phyloP scores from a whole-genome alignment of 2,797 vertebrate genomes.

The Bradypodion ventrale region DNA sequence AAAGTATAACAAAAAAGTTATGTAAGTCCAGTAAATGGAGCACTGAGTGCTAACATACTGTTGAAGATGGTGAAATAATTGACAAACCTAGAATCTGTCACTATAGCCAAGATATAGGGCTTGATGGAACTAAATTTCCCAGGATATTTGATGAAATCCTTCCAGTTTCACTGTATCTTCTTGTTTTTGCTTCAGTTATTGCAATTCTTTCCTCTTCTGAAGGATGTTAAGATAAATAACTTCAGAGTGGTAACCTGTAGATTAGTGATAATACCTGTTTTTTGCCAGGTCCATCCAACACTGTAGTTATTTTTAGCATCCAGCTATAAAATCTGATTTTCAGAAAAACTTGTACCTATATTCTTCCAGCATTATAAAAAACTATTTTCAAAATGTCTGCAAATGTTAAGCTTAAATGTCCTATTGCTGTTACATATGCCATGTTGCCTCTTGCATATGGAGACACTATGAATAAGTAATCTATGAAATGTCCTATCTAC shows the following conservation, averaged over 20 bases:
- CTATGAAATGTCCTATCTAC: no score
- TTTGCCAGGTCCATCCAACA: background rate
- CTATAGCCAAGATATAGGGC: background rate
- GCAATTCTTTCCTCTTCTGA: background rate
- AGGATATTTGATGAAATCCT: constrained; percentile 7
- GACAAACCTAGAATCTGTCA: constrained; percentile 29
- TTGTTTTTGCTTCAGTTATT: constrained; percentile 20
- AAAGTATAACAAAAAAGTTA: constrained; percentile 12
- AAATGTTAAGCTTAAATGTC: background rate
- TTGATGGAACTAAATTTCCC: constrained; percentile 32
- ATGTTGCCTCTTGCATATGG: no score
- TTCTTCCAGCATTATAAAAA: background rate
- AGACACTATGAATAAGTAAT: no score
- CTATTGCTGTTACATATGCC: no score
- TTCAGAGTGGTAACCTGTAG: no score
- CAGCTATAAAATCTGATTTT: background rate
- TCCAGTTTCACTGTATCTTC: constrained; percentile 14
- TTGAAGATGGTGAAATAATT: constrained; percentile 43
- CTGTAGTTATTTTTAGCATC: background rate
- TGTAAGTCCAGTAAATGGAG: constrained; percentile 36
- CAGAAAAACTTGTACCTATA: background rate
- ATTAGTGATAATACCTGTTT: background rate
- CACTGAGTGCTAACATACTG: constrained; percentile 36
- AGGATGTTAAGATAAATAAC: no score
- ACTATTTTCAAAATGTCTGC: background rate